Evolutionary conservation across 2,888 invertebrate species (phyloP).

Genomic region (Ochlodes sylvanus): DNA sequence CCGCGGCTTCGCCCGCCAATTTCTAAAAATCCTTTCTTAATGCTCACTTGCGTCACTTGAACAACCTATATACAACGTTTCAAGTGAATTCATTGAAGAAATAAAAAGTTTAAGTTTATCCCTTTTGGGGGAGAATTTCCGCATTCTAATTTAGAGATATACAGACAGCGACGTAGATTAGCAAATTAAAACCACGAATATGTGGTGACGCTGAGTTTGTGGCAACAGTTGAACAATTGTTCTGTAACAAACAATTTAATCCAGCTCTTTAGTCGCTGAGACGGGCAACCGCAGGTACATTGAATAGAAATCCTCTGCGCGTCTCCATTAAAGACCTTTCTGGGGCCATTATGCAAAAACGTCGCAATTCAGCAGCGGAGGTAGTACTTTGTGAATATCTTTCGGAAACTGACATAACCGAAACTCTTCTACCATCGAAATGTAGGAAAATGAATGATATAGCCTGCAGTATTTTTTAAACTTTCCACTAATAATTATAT

Average conservation of each 20-base stretch:
- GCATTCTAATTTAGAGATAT: too few relatives aligned
- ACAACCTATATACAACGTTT: too few relatives aligned
- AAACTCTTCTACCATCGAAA: too few relatives aligned
- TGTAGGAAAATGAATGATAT: too few relatives aligned
- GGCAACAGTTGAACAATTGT: not conserved
- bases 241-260: not conserved
- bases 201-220: not conserved
- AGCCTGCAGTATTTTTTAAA: too few relatives aligned
- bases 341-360: constrained; percentile 9
- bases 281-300: not conserved
- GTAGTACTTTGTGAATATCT: constrained; percentile 3
- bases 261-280: not conserved
- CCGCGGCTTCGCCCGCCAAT: too few relatives aligned
- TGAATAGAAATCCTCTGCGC: not conserved
- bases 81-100: too few relatives aligned
- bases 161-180: not conserved
- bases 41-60: too few relatives aligned
- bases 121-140: too few relatives aligned
- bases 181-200: not conserved
- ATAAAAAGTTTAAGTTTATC: too few relatives aligned
- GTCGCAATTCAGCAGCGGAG: not conserved
- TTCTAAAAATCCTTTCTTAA: too few relatives aligned
- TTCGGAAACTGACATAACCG: not conserved
- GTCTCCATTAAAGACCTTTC: constrained; percentile 3
- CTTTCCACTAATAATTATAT: too few relatives aligned